phyloP scores from a whole-genome alignment of 2,888 invertebrate species.

The Pristionchus exspectatus region DNA sequence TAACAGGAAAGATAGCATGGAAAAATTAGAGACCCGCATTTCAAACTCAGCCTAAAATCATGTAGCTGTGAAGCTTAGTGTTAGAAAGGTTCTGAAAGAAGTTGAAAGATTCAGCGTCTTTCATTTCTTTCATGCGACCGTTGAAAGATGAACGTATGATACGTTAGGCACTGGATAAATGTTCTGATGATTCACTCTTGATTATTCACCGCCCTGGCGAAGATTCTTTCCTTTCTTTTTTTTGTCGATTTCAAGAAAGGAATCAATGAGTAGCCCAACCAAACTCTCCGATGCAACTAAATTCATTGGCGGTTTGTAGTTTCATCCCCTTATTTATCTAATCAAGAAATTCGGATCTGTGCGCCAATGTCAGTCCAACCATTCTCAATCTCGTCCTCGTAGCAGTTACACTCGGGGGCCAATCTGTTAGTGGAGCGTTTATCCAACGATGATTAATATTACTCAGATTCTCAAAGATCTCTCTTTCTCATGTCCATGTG shows the following conservation, averaged over 20 bases:
- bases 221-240: neutral
- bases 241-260: neutral
- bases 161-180: neutral
- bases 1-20: no score
- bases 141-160: neutral
- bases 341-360: conserved; percentile 56
- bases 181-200: conserved; percentile 33
- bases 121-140: no score
- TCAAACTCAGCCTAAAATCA: no score
- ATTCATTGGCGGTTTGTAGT: neutral
- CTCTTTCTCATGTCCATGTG: conserved; percentile 74
- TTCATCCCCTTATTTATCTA: neutral
- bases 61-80: no score
- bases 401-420: conserved; percentile 73
- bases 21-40: no score
- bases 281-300: conserved; percentile 13
- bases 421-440: conserved; percentile 63
- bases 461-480: conserved; percentile 70
- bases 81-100: no score
- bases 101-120: no score
- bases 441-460: neutral
- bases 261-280: neutral
- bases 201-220: neutral
- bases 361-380: conserved; percentile 71
- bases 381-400: conserved; percentile 72